A percentile compares a stretch with the other conserved stretches of the same genome.
Evolutionary conservation across 2,888 invertebrate species (phyloP).

Genomic region (Artemia sp.): DNA sequence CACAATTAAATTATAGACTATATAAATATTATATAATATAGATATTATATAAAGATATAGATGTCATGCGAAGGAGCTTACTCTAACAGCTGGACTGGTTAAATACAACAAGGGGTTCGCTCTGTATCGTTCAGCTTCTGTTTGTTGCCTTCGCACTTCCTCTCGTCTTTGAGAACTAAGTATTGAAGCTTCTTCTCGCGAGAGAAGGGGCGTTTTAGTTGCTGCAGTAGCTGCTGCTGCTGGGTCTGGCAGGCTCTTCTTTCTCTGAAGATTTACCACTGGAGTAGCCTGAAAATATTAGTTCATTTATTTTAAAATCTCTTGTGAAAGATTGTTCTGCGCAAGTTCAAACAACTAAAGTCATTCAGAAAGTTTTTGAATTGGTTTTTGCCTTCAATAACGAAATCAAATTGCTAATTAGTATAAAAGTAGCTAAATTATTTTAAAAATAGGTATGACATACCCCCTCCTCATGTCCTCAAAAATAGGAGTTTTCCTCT

Average conservation of each 20-base stretch:
- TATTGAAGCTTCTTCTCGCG: constrained; percentile 83
- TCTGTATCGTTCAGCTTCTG: constrained; percentile 75
- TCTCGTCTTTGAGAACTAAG: constrained; percentile 85
- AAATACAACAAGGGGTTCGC: constrained; percentile 88
- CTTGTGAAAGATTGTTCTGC: too few relatives aligned
- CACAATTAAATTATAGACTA: too few relatives aligned
- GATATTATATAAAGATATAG: too few relatives aligned
- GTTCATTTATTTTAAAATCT: too few relatives aligned
- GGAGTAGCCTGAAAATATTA: constrained; percentile 19
- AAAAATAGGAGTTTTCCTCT: not conserved
- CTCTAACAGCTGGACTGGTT: constrained; percentile 93
- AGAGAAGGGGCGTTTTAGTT: constrained; percentile 57
- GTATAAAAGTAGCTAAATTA: not conserved
- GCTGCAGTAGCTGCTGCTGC: constrained; percentile 59
- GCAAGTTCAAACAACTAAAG: too few relatives aligned
- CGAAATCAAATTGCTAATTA: not conserved
- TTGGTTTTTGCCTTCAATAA: too few relatives aligned
- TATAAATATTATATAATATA: too few relatives aligned
- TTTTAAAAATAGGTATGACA: not conserved
- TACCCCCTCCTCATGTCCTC: not conserved
- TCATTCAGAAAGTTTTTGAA: too few relatives aligned
- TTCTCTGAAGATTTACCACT: constrained; percentile 51
- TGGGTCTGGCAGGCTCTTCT: constrained; percentile 86
- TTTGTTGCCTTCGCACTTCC: constrained; percentile 74
- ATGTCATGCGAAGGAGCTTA: constrained; percentile 34